Percentiles rank a stretch among this genome's conserved stretches.
Conservation (phyloP, 2,797 vertebrate species). For the Dryobates pubescens region DNA sequence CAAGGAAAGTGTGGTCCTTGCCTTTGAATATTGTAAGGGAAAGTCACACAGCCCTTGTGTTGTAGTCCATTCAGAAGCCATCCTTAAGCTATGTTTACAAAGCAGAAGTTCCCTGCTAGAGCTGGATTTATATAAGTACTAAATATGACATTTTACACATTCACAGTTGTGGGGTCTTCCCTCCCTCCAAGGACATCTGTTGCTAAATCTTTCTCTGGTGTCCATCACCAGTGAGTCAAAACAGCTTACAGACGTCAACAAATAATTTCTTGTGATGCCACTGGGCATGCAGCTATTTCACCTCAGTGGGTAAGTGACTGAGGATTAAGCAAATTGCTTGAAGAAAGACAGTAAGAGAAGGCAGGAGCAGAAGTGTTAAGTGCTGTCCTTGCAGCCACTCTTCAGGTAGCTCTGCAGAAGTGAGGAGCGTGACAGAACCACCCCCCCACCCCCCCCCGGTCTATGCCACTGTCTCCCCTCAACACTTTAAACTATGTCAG, state of each 20-base stretch:
- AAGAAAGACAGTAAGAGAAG: not conserved
- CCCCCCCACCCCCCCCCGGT: not conserved
- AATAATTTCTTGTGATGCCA: not conserved
- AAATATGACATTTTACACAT: not conserved
- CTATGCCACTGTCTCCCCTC: not conserved
- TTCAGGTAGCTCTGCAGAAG: not conserved
- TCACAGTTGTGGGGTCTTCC: not conserved
- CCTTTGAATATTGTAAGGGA: not conserved
- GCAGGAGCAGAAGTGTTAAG: not conserved
- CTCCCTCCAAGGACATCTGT: not conserved
- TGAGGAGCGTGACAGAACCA: not conserved
- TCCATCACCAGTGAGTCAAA: not conserved
- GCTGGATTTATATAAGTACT: not conserved
- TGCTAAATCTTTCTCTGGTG: constrained; percentile 9
- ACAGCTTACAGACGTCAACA: not conserved
- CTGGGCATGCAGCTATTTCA: not conserved
- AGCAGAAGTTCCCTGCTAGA: not conserved
- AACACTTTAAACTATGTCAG: not conserved
- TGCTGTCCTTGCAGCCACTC: not conserved
- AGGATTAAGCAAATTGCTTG: not conserved
- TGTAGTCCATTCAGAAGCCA: not conserved
- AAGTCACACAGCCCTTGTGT: not conserved
- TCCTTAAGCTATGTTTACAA: not conserved
- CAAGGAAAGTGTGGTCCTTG: not conserved
- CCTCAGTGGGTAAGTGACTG: not conserved